phyloP scores from a whole-genome alignment of 2,113 vertebrate genomes.

The Neofelis nebulosa region DNA sequence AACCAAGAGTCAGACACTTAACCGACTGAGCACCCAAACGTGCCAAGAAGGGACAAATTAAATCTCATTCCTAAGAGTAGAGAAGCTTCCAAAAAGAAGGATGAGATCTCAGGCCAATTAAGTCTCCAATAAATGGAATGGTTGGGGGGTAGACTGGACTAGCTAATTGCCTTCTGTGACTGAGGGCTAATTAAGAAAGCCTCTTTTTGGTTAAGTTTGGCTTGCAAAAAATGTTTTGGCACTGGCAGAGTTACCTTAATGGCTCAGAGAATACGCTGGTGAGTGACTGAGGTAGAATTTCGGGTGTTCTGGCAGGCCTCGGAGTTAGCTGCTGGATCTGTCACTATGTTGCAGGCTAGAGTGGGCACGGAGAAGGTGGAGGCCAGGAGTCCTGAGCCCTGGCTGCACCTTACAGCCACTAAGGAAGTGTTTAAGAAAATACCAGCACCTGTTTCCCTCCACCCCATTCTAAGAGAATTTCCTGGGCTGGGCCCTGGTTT shows the following conservation, averaged over 20 bases:
- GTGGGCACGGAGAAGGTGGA: neutral
- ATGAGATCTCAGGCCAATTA: neutral
- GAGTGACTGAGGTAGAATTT: neutral
- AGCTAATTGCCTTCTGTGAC: neutral
- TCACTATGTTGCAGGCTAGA: neutral
- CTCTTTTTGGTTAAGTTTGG: neutral
- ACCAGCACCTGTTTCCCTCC: neutral
- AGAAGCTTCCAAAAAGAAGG: neutral
- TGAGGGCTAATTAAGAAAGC: neutral
- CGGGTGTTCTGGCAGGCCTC: neutral
- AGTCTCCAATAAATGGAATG: neutral
- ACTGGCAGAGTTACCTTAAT: neutral
- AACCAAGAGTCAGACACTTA: too few relatives aligned
- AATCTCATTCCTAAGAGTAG: neutral
- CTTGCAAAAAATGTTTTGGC: neutral
- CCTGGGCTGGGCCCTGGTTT: neutral
- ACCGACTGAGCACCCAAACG: too few relatives aligned
- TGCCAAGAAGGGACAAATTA: neutral
- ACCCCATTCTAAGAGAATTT: neutral
- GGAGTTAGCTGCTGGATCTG: neutral
- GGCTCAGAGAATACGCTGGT: neutral
- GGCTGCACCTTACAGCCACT: neutral
- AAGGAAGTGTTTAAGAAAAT: neutral
- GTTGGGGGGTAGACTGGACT: neutral
- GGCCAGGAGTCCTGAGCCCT: neutral